Evolutionary conservation across 2,888 invertebrate genomes (phyloP).

Genomic region (Trisateles emortualis): DNA sequence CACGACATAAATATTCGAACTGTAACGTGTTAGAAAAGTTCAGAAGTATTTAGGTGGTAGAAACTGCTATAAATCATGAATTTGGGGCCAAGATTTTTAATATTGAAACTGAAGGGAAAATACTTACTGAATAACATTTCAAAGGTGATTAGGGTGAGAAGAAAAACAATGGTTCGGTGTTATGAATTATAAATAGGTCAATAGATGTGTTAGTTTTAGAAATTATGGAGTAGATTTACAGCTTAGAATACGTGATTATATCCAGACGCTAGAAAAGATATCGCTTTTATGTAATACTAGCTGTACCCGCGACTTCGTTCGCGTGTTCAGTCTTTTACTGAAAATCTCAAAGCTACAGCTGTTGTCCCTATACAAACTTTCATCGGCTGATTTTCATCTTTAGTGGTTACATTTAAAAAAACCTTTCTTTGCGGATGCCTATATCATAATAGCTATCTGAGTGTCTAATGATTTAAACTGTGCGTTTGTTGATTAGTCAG

Average conservation of each 20-base stretch:
- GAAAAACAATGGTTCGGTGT: background rate
- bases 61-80: constrained; percentile 32
- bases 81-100: constrained; percentile 21
- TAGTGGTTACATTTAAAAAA: too few relatives aligned
- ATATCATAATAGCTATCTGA: too few relatives aligned
- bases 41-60: constrained; percentile 13
- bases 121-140: constrained; percentile 14
- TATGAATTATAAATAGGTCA: background rate
- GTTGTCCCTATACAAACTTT: too few relatives aligned
- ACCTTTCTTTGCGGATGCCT: too few relatives aligned
- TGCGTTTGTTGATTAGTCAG: too few relatives aligned
- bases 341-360: too few relatives aligned
- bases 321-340: too few relatives aligned
- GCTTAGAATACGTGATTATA: background rate
- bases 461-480: too few relatives aligned
- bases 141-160: background rate
- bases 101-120: constrained; percentile 18
- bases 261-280: too few relatives aligned
- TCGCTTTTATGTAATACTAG: too few relatives aligned
- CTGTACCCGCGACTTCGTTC: too few relatives aligned
- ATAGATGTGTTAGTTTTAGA: background rate
- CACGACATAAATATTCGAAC: constrained; percentile 47
- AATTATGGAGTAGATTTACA: background rate
- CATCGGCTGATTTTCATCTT: too few relatives aligned
- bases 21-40: constrained; percentile 30